Evolutionary conservation across 2,113 vertebrate species (phyloP).

Genomic region (Ptilorrhoa leucosticta): DNA sequence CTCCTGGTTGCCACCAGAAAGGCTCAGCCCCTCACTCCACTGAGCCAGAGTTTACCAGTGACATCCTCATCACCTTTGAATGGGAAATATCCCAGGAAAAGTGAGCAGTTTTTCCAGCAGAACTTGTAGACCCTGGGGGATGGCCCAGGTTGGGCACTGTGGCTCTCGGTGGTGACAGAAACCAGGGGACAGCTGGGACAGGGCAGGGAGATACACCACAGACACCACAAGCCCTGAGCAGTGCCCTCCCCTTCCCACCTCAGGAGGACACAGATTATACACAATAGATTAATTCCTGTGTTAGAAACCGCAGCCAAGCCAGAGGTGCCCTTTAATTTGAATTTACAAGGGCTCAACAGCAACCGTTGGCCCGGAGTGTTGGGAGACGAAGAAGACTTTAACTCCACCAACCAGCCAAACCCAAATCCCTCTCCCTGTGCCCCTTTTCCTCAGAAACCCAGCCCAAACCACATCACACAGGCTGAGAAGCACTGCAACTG

Average conservation of each 20-base stretch:
- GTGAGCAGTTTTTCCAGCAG: neutral
- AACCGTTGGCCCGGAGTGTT: rapidly evolving
- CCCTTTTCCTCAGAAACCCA: neutral
- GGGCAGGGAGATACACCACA: too few species aligned
- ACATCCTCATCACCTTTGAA: neutral
- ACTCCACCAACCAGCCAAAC: neutral
- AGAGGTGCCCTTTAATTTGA: neutral
- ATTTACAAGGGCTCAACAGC: neutral
- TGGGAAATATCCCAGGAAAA: neutral
- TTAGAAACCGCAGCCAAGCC: neutral
- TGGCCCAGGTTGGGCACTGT: neutral
- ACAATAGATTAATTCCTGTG: neutral
- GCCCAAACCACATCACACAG: neutral
- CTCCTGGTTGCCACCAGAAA: neutral
- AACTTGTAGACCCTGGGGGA: neutral
- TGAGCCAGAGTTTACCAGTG: neutral
- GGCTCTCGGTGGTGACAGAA: neutral
- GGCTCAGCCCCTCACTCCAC: neutral
- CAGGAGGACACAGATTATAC: neutral
- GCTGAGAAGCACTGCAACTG: neutral
- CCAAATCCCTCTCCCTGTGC: neutral
- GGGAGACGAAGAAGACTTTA: neutral
- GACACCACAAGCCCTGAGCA: neutral
- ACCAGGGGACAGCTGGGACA: neutral
- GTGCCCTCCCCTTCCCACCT: neutral